Percentiles rank a stretch among this genome's conserved stretches.
Conservation (phyloP, 92 coral and sea anemone genomes). For the Porites evermanni region DNA sequence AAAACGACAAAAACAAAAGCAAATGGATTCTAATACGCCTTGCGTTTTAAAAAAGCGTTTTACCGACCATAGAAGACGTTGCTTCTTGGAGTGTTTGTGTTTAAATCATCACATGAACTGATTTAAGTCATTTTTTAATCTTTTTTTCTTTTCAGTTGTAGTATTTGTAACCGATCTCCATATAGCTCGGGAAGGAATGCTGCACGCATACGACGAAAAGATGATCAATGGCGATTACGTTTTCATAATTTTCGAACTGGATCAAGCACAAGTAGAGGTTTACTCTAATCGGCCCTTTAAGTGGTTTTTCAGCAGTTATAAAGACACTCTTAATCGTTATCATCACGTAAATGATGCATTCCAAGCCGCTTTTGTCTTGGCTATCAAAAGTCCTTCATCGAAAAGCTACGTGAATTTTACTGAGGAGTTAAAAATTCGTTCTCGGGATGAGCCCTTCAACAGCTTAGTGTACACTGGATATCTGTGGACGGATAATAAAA, state of each 20-base stretch:
- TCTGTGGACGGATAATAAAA: slow-evolving; percentile 43
- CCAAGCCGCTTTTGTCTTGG: slow-evolving; percentile 81
- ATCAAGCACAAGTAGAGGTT: slow-evolving; percentile 65
- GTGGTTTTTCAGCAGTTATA: slow-evolving; percentile 91
- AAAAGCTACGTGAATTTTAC: slow-evolving; percentile 69
- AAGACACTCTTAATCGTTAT: slow-evolving; percentile 51
- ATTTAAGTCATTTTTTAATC: neutral
- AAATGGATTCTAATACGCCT: too few species aligned
- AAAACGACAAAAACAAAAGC: too few species aligned
- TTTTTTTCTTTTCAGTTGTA: slow-evolving; percentile 69
- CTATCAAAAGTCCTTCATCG: slow-evolving; percentile 74
- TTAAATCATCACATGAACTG: too few species aligned
- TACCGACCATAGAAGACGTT: too few species aligned
- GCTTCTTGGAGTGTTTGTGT: neutral
- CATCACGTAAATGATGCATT: slow-evolving; percentile 74
- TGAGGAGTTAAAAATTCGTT: slow-evolving; percentile 70
- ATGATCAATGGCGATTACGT: slow-evolving; percentile 92
- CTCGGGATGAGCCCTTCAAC: slow-evolving; percentile 74
- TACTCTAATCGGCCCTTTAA: slow-evolving; percentile 71
- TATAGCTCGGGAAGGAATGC: slow-evolving; percentile 94
- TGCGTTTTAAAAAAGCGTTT: too few species aligned
- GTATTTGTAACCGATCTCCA: slow-evolving; percentile 80
- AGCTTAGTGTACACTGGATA: slow-evolving; percentile 83
- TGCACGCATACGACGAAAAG: slow-evolving; percentile 82
- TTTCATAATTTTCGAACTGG: slow-evolving; percentile 86